Evolutionary conservation across 1,140 invertebrate species (phyloP), one percentile per base, ranked within the genome.

Genomic region (Ceratina australensis): DNA sequence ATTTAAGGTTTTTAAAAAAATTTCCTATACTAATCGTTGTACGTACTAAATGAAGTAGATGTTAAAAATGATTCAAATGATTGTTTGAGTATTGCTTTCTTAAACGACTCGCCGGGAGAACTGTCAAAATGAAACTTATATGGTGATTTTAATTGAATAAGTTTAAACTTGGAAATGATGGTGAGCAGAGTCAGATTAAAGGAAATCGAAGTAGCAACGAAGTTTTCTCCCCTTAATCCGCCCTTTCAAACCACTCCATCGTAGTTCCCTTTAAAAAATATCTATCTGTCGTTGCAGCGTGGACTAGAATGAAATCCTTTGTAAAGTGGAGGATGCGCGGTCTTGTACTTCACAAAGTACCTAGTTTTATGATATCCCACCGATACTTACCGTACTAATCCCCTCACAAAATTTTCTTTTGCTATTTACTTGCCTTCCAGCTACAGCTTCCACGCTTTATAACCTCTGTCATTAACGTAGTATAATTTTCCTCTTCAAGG

Each of bases 331-430:
- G 64, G 72, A 28, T 54, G 59, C 79, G 75, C 68, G 5, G 5
- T 42, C 79, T 52, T 66, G 79, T 80, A 83, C 79, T 84, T 81
- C 65, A 76, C 84, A 87, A 88, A 87, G 82, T 42, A 42, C 5
- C 33, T 80, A 88, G 86, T 88, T 88, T 88, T 87, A 85, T 85
- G 84, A 87, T 88, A 85, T 84, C 79, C 85, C 79, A 86, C 80
- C 84, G 84, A 84, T 82, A 84, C 85, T 83, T 87, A 78, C 80
- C 81, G 80, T 75, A 84, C 80, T 88, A 87, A 87, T 85, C 85
- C 82, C 77, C 79, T 78, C 72, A 83, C 84, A 83, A 86, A 87
- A 69, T 86, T 87, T 86, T 84, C 77, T 82, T 78, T 72, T 80
- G 80, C 67, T 71, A 76, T 78, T 84, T 66, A 69, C 76, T 73